phyloP scores from a whole-genome alignment of 2,888 invertebrate genomes.

The Danaus chrysippus region DNA sequence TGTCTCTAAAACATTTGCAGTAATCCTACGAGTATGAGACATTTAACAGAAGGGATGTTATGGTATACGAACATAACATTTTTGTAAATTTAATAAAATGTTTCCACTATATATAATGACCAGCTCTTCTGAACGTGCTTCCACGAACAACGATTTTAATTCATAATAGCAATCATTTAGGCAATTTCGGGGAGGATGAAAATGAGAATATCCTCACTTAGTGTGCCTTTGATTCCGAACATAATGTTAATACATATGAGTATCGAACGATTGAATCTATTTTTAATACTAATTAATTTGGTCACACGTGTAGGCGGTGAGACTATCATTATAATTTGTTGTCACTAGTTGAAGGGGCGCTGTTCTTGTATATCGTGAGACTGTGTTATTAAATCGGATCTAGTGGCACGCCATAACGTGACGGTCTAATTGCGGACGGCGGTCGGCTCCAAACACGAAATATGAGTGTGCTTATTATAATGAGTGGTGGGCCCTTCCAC shows the following conservation, averaged over 20 bases:
- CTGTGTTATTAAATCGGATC: slow-evolving; percentile 59
- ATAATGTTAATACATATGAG: not conserved
- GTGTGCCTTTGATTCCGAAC: not conserved
- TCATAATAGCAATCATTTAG: slow-evolving; percentile 36
- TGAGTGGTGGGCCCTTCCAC: slow-evolving; percentile 24
- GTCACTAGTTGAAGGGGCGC: slow-evolving; percentile 43
- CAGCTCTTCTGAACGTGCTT: slow-evolving; percentile 34
- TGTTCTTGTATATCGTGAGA: slow-evolving; percentile 53
- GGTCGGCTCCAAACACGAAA: slow-evolving; percentile 29
- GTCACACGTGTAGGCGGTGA: slow-evolving; percentile 13
- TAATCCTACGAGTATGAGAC: slow-evolving; percentile 11
- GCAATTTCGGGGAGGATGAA: slow-evolving; percentile 25
- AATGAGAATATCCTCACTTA: not conserved
- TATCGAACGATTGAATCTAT: slow-evolving; percentile 19
- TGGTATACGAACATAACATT: slow-evolving; percentile 19
- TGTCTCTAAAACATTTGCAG: slow-evolving; percentile 27
- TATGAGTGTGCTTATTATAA: slow-evolving; percentile 31
- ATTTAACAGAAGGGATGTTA: slow-evolving; percentile 12
- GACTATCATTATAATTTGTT: slow-evolving; percentile 43
- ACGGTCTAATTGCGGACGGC: slow-evolving; percentile 39
- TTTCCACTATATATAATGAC: slow-evolving; percentile 61
- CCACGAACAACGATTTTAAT: slow-evolving; percentile 30
- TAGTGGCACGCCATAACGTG: slow-evolving; percentile 61
- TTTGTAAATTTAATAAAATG: slow-evolving; percentile 69
- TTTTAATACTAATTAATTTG: slow-evolving; percentile 20